Evolutionary conservation across 2,888 invertebrate species (phyloP).

Genomic region (Cosmorhoe ocellata): DNA sequence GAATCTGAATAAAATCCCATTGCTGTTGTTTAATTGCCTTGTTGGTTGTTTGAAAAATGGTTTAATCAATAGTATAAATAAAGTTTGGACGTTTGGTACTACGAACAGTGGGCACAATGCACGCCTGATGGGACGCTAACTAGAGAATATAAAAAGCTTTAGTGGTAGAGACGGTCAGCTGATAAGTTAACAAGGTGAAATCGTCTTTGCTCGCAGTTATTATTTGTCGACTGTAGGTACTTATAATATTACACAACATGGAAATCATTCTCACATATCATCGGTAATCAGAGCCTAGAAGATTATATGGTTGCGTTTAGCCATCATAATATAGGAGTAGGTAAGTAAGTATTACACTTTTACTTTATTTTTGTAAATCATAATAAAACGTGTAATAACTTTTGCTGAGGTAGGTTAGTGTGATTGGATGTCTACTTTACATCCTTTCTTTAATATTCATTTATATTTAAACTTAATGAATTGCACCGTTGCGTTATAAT

Average conservation of each 20-base stretch:
- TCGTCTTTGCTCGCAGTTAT: no score
- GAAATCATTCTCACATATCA: no score
- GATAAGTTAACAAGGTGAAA: no score
- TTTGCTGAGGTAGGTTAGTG: not conserved
- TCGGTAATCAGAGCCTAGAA: no score
- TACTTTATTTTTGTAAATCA: no score
- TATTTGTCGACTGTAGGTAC: no score
- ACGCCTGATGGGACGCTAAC: slow-evolving; percentile 1
- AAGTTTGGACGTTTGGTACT: slow-evolving; percentile 26
- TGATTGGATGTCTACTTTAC: slow-evolving; percentile 7
- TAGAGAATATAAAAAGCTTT: slow-evolving; percentile 2
- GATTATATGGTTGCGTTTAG: no score
- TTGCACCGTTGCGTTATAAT: slow-evolving; percentile 44
- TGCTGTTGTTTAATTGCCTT: slow-evolving; percentile 78
- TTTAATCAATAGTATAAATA: slow-evolving; percentile 59
- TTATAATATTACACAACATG: no score
- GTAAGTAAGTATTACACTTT: no score
- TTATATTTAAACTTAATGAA: slow-evolving; percentile 5
- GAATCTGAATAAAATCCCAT: slow-evolving; percentile 81
- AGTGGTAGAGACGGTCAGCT: no score
- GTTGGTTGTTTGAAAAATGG: slow-evolving; percentile 75
- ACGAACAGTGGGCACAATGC: slow-evolving; percentile 12
- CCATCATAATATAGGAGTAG: no score
- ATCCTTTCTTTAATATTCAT: slow-evolving; percentile 14
- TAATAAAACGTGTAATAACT: not conserved